Percentiles rank a stretch among this genome's conserved stretches.
Conservation (phyloP, 2,888 invertebrate species). For the Aquatica leii region DNA sequence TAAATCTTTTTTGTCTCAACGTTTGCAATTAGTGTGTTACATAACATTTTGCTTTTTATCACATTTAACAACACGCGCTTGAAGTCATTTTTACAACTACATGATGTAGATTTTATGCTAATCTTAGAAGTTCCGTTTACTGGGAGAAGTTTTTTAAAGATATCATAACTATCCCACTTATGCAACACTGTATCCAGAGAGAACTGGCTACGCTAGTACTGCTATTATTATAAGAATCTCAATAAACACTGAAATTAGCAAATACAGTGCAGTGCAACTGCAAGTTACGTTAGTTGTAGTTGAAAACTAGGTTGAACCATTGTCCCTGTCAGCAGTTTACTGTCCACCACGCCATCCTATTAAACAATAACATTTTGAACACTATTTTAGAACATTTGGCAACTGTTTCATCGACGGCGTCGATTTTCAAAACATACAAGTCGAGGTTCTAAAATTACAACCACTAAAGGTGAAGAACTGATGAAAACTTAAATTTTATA, state of each 20-base stretch:
- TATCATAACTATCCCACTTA: no score
- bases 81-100: no score
- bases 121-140: no score
- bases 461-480: not conserved
- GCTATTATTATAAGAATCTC: slow-evolving; percentile 4
- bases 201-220: not conserved
- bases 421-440: not conserved
- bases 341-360: not conserved
- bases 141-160: no score
- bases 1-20: no score
- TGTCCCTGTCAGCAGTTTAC: not conserved
- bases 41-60: no score
- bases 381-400: not conserved
- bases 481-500: not conserved
- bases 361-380: not conserved
- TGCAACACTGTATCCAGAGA: not conserved
- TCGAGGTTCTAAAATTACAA: not conserved
- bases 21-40: no score
- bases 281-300: not conserved
- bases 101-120: no score
- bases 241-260: not conserved
- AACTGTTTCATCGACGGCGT: not conserved
- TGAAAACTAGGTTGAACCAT: not conserved
- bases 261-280: not conserved
- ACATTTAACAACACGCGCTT: no score